Base-by-base conservation (phyloP, 2,113 vertebrate genomes). In the Phainopepla nitens region DNA sequence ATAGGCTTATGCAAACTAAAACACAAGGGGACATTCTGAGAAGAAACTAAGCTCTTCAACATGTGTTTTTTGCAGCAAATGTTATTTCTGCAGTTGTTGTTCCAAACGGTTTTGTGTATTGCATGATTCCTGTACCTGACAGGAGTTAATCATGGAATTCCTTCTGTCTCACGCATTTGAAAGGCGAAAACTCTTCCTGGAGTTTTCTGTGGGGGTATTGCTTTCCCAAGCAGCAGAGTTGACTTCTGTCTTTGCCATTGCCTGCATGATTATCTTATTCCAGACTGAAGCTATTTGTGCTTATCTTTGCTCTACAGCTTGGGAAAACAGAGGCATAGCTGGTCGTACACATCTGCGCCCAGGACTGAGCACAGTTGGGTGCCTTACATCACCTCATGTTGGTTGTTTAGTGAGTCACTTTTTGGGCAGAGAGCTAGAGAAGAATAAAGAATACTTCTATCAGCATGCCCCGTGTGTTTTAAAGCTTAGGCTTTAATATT, bases 221-320 rank as follows among this genome's bases (percentile, higher is more conserved):
- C 66, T 92, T 90, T 90, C 79, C 35, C 42, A 88, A 73, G 68
- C 51, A 90, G 68, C 58, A 83, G 76, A 86, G 47, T 51, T 87
- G 50, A 41, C 21, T 88, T 70, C 61, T 79, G 36, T 76, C 87
- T 93, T 82, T 60, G n/a, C 45, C 24, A 44, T 36, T 96, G 78
- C 71, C 39, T 56, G 29, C 8, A 2, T 58, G 50, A 6, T 95
- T 96, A 64, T 75, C 83, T 92, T 87, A 60, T 15, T 94, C 64
- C 64, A 89, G 76, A 81, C 73, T 89, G 83, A 97, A 92, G 89
- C 68, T 93, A 35, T 93, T 94, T 3, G 39, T 31, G 42, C 88
- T 96, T 97, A 94, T 97, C 93, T 95, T 91, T 94, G 80, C 83
- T 92, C 60, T 87, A 21, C 93, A 96, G 94, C 93, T 89, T 91